Percentiles rank a stretch among this genome's conserved stretches.
Evolutionary conservation across 2,888 invertebrate genomes (phyloP).

Genomic region (Trilocha varians): DNA sequence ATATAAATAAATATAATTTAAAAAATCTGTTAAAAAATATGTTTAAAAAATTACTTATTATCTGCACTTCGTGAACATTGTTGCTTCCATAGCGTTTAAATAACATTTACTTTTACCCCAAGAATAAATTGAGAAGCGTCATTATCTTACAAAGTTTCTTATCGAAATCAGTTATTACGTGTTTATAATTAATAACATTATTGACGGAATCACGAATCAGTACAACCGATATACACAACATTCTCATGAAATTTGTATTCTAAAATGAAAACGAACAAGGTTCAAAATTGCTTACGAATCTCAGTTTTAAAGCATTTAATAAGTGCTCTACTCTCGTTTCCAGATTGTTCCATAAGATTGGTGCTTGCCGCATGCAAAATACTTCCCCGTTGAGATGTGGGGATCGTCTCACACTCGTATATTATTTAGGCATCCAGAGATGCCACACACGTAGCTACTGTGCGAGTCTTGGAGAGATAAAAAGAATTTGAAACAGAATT

Average conservation of each 20-base stretch:
- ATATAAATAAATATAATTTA: no score
- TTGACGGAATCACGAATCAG: slow-evolving; percentile 19
- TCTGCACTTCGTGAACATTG: no score
- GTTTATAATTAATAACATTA: slow-evolving; percentile 61
- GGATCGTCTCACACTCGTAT: slow-evolving; percentile 50
- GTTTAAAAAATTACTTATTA: no score
- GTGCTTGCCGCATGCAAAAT: slow-evolving; percentile 64
- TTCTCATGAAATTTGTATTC: not conserved
- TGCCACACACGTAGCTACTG: slow-evolving; percentile 62
- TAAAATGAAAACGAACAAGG: not conserved
- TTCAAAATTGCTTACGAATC: not conserved
- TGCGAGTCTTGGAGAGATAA: slow-evolving; percentile 13
- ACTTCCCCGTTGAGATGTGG: slow-evolving; percentile 68
- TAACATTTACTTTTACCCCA: no score
- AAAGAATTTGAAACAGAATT: not conserved
- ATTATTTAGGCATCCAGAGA: slow-evolving; percentile 54
- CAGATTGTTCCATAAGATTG: slow-evolving; percentile 66
- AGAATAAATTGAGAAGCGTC: not conserved
- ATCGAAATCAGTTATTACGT: slow-evolving; percentile 48
- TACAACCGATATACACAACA: not conserved
- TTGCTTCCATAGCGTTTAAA: no score
- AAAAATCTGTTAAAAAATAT: no score
- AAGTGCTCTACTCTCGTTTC: slow-evolving; percentile 44
- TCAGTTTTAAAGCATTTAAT: slow-evolving; percentile 16
- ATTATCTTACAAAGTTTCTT: not conserved